Percentiles rank a stretch among this genome's conserved stretches.
phyloP scores from a whole-genome alignment of 2,888 invertebrate species.

The Junonia oenone region DNA sequence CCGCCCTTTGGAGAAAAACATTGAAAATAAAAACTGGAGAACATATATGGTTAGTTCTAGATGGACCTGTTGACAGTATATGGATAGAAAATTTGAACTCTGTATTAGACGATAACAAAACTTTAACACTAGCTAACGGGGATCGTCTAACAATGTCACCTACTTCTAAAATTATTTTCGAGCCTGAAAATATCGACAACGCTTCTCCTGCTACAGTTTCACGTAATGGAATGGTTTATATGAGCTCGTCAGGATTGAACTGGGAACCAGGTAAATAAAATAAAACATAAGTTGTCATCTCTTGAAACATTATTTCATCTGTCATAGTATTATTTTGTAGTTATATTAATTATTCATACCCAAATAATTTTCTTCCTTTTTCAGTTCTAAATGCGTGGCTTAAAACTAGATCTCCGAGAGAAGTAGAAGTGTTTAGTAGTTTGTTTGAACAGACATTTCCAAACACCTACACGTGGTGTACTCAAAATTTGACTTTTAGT shows the following conservation, averaged over 20 bases:
- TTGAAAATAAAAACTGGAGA: conserved; percentile 92
- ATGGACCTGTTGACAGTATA: conserved; percentile 97
- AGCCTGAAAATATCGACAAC: conserved; percentile 98
- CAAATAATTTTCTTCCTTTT: conserved; percentile 30
- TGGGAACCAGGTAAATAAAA: conserved; percentile 86
- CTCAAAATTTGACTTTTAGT: conserved; percentile 88
- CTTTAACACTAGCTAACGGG: conserved; percentile 95
- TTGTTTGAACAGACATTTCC: conserved; percentile 89
- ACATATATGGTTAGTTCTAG: conserved; percentile 95
- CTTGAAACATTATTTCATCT: too few species aligned
- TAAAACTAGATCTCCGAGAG: conserved; percentile 81
- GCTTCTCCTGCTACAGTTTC: conserved; percentile 98
- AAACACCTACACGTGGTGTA: conserved; percentile 88
- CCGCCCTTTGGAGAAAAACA: conserved; percentile 96
- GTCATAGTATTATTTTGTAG: too few species aligned
- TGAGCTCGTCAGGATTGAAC: conserved; percentile 96
- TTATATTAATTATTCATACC: too few species aligned
- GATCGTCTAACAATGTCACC: conserved; percentile 96
- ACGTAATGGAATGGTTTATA: conserved; percentile 95
- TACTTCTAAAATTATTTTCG: conserved; percentile 96
- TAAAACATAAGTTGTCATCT: neutral
- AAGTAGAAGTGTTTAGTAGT: conserved; percentile 83
- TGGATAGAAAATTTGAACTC: conserved; percentile 99
- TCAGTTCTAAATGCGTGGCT: conserved; percentile 90
- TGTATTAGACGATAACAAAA: conserved; percentile 97